phyloP scores from a whole-genome alignment of 2,797 vertebrate genomes.

The Schizopygopsis pylzovi region DNA sequence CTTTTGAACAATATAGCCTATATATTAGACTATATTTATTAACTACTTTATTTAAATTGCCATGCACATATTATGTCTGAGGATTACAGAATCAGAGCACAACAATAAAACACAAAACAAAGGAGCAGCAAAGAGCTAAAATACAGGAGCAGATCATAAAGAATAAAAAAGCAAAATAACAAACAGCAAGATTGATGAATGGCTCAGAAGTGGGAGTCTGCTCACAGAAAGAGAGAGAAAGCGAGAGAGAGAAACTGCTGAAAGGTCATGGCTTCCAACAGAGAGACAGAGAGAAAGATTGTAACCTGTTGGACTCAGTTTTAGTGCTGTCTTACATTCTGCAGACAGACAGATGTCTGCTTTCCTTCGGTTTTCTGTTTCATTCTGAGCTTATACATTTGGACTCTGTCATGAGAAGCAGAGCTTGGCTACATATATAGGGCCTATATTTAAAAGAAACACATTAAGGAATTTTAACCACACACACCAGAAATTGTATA shows the following conservation, averaged over 20 bases:
- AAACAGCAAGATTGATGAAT: conserved; percentile 48
- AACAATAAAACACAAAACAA: neutral
- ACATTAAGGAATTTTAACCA: too few species aligned
- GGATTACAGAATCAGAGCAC: conserved; percentile 4
- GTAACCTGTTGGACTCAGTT: conserved; percentile 35
- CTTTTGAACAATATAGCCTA: too few species aligned
- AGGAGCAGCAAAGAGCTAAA: neutral
- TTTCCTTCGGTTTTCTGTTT: conserved; percentile 5
- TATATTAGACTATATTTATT: neutral
- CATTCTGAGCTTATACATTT: conserved; percentile 9
- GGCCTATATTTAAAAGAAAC: too few species aligned
- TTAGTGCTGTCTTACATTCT: conserved; percentile 22
- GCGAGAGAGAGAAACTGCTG: neutral
- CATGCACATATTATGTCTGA: neutral
- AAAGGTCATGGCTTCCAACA: conserved; percentile 37
- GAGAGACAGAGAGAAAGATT: conserved; percentile 16
- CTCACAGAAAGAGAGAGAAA: neutral
- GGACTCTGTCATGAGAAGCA: neutral
- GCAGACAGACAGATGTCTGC: conserved; percentile 12
- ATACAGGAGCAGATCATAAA: conserved; percentile 21
- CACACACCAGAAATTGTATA: neutral
- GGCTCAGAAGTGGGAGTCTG: conserved; percentile 32
- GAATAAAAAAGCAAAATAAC: conserved; percentile 42
- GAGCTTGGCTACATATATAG: neutral
- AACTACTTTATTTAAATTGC: conserved; percentile 3